phyloP scores from a whole-genome alignment of 2,797 vertebrate genomes.

The Halcyon smyrnensis region DNA sequence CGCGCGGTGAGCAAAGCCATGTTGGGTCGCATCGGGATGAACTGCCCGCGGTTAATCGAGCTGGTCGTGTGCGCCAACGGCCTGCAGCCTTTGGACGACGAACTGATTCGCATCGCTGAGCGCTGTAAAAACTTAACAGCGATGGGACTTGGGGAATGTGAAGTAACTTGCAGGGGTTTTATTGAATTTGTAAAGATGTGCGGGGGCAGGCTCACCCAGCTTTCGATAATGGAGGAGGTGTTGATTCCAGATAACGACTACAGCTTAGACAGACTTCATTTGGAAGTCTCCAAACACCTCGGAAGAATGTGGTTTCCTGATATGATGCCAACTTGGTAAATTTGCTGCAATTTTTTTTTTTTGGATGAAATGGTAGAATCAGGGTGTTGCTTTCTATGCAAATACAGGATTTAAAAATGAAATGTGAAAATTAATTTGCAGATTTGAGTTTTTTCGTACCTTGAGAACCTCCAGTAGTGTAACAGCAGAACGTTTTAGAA shows the following conservation, averaged over 20 bases:
- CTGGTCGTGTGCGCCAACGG: conserved; percentile 82
- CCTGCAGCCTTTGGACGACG: conserved; percentile 79
- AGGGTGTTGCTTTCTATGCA: conserved; percentile 67
- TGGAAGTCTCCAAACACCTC: conserved; percentile 81
- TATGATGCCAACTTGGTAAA: conserved; percentile 83
- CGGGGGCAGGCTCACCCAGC: conserved; percentile 79
- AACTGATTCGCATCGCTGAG: conserved; percentile 80
- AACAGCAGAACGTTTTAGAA: neutral
- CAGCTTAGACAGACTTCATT: conserved; percentile 79
- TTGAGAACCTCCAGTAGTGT: neutral
- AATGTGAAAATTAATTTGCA: neutral
- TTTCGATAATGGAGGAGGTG: conserved; percentile 84
- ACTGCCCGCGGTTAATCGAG: conserved; percentile 80
- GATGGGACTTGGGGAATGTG: conserved; percentile 82
- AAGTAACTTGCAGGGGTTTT: conserved; percentile 81
- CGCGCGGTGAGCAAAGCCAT: conserved; percentile 80
- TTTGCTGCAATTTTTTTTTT: neutral
- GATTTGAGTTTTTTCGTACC: neutral
- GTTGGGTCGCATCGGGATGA: conserved; percentile 80
- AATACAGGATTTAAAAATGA: conserved; percentile 10
- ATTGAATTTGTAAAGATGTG: conserved; percentile 83
- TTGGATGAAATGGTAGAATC: neutral
- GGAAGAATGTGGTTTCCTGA: conserved; percentile 83
- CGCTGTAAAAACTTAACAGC: conserved; percentile 81
- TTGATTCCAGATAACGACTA: conserved; percentile 81